Evolutionary conservation across 2,888 invertebrate species (phyloP), one percentile per base, ranked within the genome.

Genomic region (Tetramorium bicarinatum): DNA sequence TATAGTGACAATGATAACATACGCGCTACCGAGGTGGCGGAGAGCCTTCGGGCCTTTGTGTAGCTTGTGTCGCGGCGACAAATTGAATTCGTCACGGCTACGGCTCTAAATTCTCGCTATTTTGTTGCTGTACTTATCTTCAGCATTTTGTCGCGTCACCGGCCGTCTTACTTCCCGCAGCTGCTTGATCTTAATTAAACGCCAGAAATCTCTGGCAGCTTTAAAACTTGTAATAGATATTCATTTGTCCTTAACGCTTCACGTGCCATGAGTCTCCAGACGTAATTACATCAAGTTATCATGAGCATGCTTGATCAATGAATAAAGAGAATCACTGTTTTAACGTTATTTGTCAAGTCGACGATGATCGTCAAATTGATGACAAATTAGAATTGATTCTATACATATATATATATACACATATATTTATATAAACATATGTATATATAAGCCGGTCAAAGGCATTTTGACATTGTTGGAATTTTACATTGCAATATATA

Each of bases 71-170:
- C 71, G 38, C 72, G 59, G 72, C 59, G 72, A 80, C 79, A 80
- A 80, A 80, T 80, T 80, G 72, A 72, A 80, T 80, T 80, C 79
- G 79, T 80, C 79, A 80, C 79, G 72, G 71, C 79, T 18, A n/a
- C 59, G 59, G 38, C 49, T 71, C 72, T 59, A 80, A 80, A 80
- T 80, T 71, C 72, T 71, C 72, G 72, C 71, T 72, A 80, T 80
- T 80, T 80, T 80, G 79, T 80, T 72, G 59, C 71, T 38, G 79
- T 38, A 72, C 79, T 71, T 79, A 79, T 79, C 79, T 79, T 59
- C 59, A 61, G 71, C 25, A 72, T 79, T 79, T 79, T 71, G 59
- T 59, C 59, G 79, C 25, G 56, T 34, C 77, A 44, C 56, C 59
- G 29, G 34, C 13, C 69, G 41, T 38, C 44, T 71, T 29, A 29